Percentiles rank a stretch among this genome's conserved stretches.
These are phyloP conservation scores for Romanogobio albipinnatus DNA, from an alignment of 2,113 vertebrate genomes.

Conservation along the genomic window DNA sequence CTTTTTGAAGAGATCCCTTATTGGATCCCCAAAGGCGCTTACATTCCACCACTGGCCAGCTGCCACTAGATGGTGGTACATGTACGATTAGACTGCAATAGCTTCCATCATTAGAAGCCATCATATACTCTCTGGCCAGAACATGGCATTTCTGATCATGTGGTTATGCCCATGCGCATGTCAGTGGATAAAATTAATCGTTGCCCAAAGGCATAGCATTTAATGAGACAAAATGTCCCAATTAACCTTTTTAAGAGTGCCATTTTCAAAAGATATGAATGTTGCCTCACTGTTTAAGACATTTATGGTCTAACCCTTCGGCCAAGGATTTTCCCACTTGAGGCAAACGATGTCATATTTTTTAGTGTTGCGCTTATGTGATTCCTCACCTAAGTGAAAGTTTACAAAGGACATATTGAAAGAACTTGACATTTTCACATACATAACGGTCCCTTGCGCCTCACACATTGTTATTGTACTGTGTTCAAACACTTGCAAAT, in stretches of 20 bases:
- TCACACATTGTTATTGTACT: conserved; percentile 4
- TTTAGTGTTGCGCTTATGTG: conserved; percentile 14
- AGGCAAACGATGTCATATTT: conserved; percentile 34
- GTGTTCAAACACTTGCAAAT: not conserved
- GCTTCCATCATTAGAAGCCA: not conserved
- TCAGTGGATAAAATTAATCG: conserved; percentile 64
- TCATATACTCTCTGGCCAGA: not conserved
- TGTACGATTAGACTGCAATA: not conserved
- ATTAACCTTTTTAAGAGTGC: conserved; percentile 52
- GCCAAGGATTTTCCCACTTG: conserved; percentile 34
- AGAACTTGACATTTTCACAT: conserved; percentile 24
- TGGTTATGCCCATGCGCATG: conserved; percentile 48
- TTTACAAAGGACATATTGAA: conserved; percentile 30
- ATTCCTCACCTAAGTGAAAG: conserved; percentile 22
- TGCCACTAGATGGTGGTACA: conserved; percentile 43
- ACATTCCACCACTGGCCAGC: not conserved
- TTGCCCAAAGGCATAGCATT: conserved; percentile 56
- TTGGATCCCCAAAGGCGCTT: not conserved
- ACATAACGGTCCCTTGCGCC: not conserved
- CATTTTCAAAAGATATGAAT: conserved; percentile 48
- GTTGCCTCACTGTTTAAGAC: conserved; percentile 40
- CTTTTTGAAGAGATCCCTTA: not conserved
- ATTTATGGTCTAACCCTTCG: conserved; percentile 18
- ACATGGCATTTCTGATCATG: conserved; percentile 37
- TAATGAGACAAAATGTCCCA: conserved; percentile 52